A percentile compares a stretch with the other conserved stretches of the same genome.
phyloP scores from a whole-genome alignment of 2,797 vertebrate species.

The Acrossocheilus wenchowensis region DNA sequence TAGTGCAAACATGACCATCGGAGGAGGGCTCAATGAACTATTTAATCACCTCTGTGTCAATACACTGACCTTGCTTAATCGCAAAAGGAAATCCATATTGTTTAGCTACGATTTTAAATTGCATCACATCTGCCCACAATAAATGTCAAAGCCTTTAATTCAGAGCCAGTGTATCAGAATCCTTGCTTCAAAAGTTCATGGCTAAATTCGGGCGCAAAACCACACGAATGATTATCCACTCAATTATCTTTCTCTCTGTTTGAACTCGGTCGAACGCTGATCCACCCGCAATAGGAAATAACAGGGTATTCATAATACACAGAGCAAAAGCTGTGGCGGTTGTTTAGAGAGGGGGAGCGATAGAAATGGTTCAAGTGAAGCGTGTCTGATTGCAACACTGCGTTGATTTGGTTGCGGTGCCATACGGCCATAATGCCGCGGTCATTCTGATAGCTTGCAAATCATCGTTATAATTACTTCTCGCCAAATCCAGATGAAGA shows the following conservation, averaged over 20 bases:
- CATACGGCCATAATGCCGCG: slow-evolving; percentile 22
- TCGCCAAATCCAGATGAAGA: slow-evolving; percentile 56
- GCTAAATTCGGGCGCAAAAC: slow-evolving; percentile 3
- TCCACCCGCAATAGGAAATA: slow-evolving; percentile 45
- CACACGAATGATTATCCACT: slow-evolving; percentile 41
- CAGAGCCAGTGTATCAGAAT: slow-evolving; percentile 3
- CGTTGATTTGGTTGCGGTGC: slow-evolving; percentile 36
- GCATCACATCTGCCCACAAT: slow-evolving; percentile 9
- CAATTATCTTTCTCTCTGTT: slow-evolving; percentile 43
- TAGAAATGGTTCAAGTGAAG: slow-evolving; percentile 23
- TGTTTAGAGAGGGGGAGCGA: slow-evolving; percentile 30
- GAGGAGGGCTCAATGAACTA: not conserved
- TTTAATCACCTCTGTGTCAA: slow-evolving; percentile 27
- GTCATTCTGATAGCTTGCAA: slow-evolving; percentile 43
- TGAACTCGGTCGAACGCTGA: slow-evolving; percentile 36
- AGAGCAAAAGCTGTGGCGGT: slow-evolving; percentile 14
- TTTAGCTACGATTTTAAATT: slow-evolving; percentile 14
- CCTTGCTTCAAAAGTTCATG: slow-evolving; percentile 12
- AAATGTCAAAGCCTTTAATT: slow-evolving; percentile 21
- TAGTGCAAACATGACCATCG: slow-evolving; percentile 14
- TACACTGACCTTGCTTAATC: not conserved
- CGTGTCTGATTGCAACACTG: slow-evolving; percentile 48
- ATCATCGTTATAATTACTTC: slow-evolving; percentile 54
- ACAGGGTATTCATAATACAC: slow-evolving; percentile 44
- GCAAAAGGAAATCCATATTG: slow-evolving; percentile 37